A percentile compares a stretch with the other conserved stretches of the same genome.
These are phyloP conservation scores for Clarias laeviceps DNA, from an alignment of 2,797 vertebrate genomes.

Conservation along the genomic window DNA sequence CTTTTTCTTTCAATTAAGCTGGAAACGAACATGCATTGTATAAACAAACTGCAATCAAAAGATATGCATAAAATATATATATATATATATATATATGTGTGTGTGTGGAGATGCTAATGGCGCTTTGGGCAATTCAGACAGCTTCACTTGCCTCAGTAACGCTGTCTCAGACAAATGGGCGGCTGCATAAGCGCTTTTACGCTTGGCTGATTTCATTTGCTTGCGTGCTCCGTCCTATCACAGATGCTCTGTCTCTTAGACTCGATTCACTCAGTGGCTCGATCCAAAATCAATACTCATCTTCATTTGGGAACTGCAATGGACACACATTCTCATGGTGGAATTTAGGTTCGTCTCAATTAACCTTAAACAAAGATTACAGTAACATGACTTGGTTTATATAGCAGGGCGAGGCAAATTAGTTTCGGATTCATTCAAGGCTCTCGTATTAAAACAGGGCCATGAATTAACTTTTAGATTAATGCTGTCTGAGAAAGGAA, in stretches of 20 bases:
- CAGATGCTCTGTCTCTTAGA: background rate
- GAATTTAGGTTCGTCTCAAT: background rate
- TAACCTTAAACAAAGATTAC: conserved; percentile 3
- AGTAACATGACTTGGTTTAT: background rate
- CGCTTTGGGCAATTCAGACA: conserved; percentile 11
- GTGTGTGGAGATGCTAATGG: conserved; percentile 47
- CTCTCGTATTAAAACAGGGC: no score
- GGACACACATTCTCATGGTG: background rate
- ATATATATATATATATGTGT: no score
- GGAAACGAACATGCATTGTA: conserved; percentile 48
- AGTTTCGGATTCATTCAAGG: background rate
- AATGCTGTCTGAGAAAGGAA: background rate
- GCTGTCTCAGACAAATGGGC: conserved; percentile 66
- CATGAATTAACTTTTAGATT: no score
- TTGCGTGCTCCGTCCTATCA: conserved; percentile 42
- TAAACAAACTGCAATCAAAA: conserved; percentile 45
- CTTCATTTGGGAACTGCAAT: conserved; percentile 4
- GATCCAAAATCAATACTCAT: conserved; percentile 30
- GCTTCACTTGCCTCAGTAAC: conserved; percentile 57
- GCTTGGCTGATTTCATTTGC: conserved; percentile 69
- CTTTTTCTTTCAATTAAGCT: conserved; percentile 68
- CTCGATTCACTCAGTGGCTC: background rate
- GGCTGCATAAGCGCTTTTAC: conserved; percentile 71
- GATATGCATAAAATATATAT: conserved; percentile 48
- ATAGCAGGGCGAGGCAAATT: background rate